Evolutionary conservation across 2,113 vertebrate species (phyloP).

Genomic region (Capreolus pygargus): DNA sequence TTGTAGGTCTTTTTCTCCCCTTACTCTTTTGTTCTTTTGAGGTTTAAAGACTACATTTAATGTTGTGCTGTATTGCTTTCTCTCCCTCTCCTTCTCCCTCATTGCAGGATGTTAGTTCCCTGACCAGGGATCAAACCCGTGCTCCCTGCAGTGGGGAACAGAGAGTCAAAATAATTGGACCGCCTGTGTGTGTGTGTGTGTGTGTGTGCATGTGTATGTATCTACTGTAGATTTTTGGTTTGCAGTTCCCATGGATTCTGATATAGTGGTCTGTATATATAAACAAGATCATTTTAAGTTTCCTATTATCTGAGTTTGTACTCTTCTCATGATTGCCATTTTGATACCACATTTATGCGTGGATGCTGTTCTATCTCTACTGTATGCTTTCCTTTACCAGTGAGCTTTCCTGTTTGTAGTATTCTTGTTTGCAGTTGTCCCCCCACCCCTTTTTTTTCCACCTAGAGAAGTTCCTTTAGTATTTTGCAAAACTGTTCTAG

Average conservation of each 20-base stretch:
- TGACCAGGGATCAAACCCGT: background rate
- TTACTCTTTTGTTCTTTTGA: background rate
- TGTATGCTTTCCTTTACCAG: background rate
- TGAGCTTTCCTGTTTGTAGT: background rate
- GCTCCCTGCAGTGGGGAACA: background rate
- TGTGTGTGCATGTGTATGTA: background rate
- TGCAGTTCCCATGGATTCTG: background rate
- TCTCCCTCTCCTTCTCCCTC: background rate
- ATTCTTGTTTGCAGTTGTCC: background rate
- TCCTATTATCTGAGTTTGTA: background rate
- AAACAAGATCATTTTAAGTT: background rate
- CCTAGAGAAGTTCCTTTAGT: background rate
- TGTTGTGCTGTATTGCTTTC: background rate
- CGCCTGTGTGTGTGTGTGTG: too few species aligned
- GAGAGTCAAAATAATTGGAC: background rate
- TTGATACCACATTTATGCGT: background rate
- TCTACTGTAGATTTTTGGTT: background rate
- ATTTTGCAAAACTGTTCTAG: background rate
- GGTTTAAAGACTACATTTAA: background rate
- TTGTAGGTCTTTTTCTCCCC: background rate
- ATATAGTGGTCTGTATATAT: background rate
- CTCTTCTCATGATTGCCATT: background rate
- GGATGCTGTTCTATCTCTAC: background rate
- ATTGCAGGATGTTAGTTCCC: background rate
- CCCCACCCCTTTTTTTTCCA: background rate